Percentiles rank a stretch among this genome's conserved stretches.
Evolutionary conservation across 2,888 invertebrate species (phyloP).

Genomic region (Netelia melanura): DNA sequence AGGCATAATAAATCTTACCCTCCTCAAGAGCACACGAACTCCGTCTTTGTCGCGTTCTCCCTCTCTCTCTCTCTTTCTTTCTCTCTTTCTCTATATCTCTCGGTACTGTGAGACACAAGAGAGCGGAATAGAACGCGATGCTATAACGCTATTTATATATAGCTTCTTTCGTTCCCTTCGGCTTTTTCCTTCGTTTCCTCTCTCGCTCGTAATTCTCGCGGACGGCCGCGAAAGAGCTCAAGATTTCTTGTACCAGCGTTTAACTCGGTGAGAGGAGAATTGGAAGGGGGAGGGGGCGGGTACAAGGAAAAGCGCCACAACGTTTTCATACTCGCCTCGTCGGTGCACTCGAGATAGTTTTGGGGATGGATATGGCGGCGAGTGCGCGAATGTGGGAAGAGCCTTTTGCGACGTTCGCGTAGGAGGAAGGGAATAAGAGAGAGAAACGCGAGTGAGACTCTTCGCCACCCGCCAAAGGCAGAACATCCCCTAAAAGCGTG

Average conservation of each 20-base stretch:
- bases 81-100: no score
- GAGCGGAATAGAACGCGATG: conserved; percentile 25
- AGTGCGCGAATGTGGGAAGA: conserved; percentile 35
- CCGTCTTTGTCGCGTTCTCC: not conserved
- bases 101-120: conserved; percentile 37
- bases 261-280: conserved; percentile 45
- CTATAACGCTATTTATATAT: conserved; percentile 13
- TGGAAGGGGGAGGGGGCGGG: not conserved
- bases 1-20: conserved; percentile 67
- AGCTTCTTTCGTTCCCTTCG: conserved; percentile 51
- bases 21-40: conserved; percentile 63
- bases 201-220: conserved; percentile 67
- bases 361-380: conserved; percentile 57
- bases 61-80: no score
- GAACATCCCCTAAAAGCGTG: conserved; percentile 49
- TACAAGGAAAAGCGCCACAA: conserved; percentile 67
- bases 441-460: conserved; percentile 32
- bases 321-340: conserved; percentile 41
- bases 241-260: conserved; percentile 70
- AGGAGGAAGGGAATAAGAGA: conserved; percentile 7
- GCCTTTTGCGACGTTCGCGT: conserved; percentile 22
- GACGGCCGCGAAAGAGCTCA: conserved; percentile 67
- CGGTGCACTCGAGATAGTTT: conserved; percentile 53
- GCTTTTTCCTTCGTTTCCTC: conserved; percentile 61
- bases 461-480: conserved; percentile 30